Base-by-base conservation (phyloP, 2,113 vertebrate genomes). In the Petromus typicus region DNA sequence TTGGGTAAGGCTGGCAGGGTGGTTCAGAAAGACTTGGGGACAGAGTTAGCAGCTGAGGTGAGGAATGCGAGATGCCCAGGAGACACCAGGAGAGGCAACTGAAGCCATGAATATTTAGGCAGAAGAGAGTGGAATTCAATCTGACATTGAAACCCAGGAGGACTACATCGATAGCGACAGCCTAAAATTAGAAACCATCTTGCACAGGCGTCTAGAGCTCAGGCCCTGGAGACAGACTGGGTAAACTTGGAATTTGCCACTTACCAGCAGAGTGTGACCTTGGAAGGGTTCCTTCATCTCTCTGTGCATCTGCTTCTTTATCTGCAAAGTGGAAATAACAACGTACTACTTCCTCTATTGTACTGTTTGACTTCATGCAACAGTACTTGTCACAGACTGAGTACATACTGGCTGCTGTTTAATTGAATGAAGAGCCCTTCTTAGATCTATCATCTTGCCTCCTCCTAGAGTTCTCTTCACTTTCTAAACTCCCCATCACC, bases 131-230 rank as follows among this genome's bases (percentile, higher is more conserved):
- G 93, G 89, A 97, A 97, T 97, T 93, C 93, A 96, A 93, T 63
- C 94, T 76, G 80, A 97, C 91, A 76, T 64, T 14, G 95, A 97
- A 67, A 89, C 76, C 17, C 75, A 20, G 89, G 80, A 83, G 91
- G 76, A 51, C 27, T 89, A 82, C 86, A 95, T 25, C 78, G 96
- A 95, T 86, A 91, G 84, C 89, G 30, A 63, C 37, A 76, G 64
- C 59, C 96, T 97, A 97, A 97, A 97, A 96, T 97, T 97, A 97
- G 97, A 95, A 95, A 85, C 69, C 40, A 63, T 48, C 86, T 82
- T 16, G 30, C n/a, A 0, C 14, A 69, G 86, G 95, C 54, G 20
- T 66, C 78, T 59, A 71, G 82, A 85, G 18, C 23, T 51, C 88
- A 87, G 66, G 67, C 71, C 80, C 45, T 63, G 56, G 93, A 45